Percentiles rank a stretch among this genome's conserved stretches.
phyloP scores from a whole-genome alignment of 2,113 vertebrate species.

The Hiodon alosoides region DNA sequence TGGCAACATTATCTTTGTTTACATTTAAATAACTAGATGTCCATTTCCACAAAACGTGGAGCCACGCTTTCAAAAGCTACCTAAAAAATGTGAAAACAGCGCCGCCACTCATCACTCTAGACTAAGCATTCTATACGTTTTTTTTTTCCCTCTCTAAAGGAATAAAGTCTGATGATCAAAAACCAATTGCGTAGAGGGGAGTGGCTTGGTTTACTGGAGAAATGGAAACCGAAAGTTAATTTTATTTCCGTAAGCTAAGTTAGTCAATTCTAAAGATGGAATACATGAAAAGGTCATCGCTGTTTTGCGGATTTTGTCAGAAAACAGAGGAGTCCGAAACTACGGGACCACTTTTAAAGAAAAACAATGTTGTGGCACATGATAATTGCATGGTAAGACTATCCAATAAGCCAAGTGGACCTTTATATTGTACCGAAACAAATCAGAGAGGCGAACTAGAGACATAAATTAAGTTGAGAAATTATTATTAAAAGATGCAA shows the following conservation, averaged over 20 bases:
- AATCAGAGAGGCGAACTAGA: neutral
- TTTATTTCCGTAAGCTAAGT: neutral
- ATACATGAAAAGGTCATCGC: neutral
- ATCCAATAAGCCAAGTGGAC: neutral
- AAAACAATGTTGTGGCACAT: constrained; percentile 47
- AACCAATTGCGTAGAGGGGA: no score
- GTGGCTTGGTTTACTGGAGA: no score
- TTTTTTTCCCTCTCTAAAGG: no score
- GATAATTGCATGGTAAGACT: constrained; percentile 62
- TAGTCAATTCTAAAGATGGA: neutral
- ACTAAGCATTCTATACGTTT: no score
- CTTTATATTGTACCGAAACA: neutral
- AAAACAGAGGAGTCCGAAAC: constrained; percentile 20
- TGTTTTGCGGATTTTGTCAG: constrained; percentile 46
- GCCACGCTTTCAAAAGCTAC: no score
- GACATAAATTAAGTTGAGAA: neutral
- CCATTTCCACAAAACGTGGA: no score
- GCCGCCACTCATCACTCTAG: no score
- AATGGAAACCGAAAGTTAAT: neutral
- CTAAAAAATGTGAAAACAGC: no score
- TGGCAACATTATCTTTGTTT: no score
- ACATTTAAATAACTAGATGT: no score
- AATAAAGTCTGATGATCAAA: no score
- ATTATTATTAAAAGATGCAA: neutral
- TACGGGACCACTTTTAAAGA: constrained; percentile 49